Evolutionary conservation across 2,797 vertebrate genomes (phyloP).

Genomic region (Urosaurus nigricauda): DNA sequence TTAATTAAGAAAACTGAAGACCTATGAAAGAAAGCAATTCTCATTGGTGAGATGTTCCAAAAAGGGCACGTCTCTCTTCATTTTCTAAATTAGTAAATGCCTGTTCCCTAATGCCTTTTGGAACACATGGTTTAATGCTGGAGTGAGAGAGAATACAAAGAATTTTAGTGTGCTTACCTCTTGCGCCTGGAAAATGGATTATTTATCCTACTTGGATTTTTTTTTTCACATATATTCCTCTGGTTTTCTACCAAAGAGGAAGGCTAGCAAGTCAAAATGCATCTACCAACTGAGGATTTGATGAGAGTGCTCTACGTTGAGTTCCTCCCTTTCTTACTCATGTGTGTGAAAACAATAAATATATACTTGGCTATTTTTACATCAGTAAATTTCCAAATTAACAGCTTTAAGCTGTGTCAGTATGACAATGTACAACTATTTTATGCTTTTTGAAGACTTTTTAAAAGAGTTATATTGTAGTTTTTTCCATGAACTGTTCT

Average conservation of each 20-base stretch:
- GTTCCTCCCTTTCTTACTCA: not conserved
- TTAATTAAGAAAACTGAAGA: constrained; percentile 2
- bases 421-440: not conserved
- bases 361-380: not conserved
- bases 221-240: not conserved
- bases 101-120: not conserved
- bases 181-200: not conserved
- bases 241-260: constrained; percentile 11
- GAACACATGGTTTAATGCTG: constrained; percentile 1
- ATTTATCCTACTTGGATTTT: not conserved
- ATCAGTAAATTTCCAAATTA: not conserved
- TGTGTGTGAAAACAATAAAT: not conserved
- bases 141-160: not conserved
- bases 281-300: not conserved
- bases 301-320: not conserved
- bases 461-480: not conserved
- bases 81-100: not conserved
- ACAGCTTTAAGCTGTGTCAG: not conserved
- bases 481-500: not conserved
- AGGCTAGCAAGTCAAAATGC: not conserved
- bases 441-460: not conserved
- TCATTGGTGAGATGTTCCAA: not conserved
- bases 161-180: not conserved
- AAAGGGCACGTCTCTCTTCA: not conserved
- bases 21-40: not conserved